A percentile compares a stretch with the other conserved stretches of the same genome.
Evolutionary conservation across 2,888 invertebrate species (phyloP).

Genomic region (Agriopis marginaria): DNA sequence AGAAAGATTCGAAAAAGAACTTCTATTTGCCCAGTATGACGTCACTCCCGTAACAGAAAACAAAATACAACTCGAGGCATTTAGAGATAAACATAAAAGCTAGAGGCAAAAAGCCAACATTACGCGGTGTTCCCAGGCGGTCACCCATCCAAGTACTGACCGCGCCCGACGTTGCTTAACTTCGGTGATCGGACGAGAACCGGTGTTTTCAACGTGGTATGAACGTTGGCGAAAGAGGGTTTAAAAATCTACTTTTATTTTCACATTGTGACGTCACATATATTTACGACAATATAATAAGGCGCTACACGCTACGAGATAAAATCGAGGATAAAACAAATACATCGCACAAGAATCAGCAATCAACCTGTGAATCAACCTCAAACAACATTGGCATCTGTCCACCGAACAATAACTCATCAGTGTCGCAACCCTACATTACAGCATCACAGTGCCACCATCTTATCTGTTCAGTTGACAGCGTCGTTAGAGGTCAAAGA

Average conservation of each 20-base stretch:
- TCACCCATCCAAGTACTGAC: slow-evolving; percentile 80
- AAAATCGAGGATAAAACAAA: too few species aligned
- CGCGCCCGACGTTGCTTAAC: slow-evolving; percentile 76
- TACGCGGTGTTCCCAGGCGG: slow-evolving; percentile 76
- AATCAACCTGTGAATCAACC: slow-evolving; percentile 18
- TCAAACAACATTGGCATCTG: slow-evolving; percentile 24
- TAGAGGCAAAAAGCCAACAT: slow-evolving; percentile 63
- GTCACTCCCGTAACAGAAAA: too few species aligned
- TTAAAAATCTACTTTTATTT: neutral
- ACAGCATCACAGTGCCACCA: neutral
- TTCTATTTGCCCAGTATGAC: too few species aligned
- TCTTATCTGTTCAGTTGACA: neutral
- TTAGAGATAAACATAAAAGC: too few species aligned
- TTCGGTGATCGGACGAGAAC: slow-evolving; percentile 78
- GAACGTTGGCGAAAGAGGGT: slow-evolving; percentile 39
- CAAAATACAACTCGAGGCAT: too few species aligned
- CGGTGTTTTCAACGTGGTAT: slow-evolving; percentile 68
- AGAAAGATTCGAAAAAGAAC: neutral
- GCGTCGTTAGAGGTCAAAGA: neutral
- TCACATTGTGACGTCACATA: neutral
- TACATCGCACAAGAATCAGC: neutral
- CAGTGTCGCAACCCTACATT: slow-evolving; percentile 10
- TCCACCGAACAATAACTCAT: slow-evolving; percentile 25
- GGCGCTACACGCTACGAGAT: too few species aligned
- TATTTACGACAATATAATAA: too few species aligned